These are phyloP conservation scores for Rhagoletis pomonella DNA, from an alignment of 1,140 invertebrate species.

Conservation along the genomic window DNA sequence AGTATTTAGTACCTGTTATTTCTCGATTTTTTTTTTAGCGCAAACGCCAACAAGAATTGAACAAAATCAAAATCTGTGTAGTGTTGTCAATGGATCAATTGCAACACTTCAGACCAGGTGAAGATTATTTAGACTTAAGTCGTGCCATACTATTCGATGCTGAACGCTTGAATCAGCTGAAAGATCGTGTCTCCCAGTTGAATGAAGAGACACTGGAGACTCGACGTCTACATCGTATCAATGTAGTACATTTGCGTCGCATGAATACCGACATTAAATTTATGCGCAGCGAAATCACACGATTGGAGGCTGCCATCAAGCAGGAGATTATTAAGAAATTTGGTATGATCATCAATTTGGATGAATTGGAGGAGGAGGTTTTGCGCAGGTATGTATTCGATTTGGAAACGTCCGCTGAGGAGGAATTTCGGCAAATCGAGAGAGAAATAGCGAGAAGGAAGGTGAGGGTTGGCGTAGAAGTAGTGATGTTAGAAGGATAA, in stretches of 20 bases:
- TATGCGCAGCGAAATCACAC: constrained; percentile 76
- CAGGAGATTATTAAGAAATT: constrained; percentile 78
- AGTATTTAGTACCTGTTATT: neutral
- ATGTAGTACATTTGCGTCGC: constrained; percentile 76
- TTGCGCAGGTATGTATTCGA: constrained; percentile 77
- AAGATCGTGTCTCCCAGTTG: constrained; percentile 79
- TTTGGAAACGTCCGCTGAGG: constrained; percentile 74
- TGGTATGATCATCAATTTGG: constrained; percentile 76
- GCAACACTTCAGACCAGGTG: constrained; percentile 77
- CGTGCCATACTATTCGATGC: constrained; percentile 81
- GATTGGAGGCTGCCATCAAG: constrained; percentile 75
- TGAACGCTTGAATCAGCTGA: constrained; percentile 76
- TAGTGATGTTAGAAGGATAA: no score
- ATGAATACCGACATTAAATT: constrained; percentile 77
- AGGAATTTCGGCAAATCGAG: constrained; percentile 73
- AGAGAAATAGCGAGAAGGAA: constrained; percentile 70
- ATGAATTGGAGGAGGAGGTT: constrained; percentile 77
- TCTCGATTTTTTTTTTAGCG: constrained; percentile 73
- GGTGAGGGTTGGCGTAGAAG: constrained; percentile 54
- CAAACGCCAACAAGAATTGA: constrained; percentile 82
- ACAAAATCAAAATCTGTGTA: constrained; percentile 80
- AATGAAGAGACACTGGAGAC: constrained; percentile 79
- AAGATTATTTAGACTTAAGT: constrained; percentile 76
- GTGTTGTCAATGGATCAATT: constrained; percentile 81
- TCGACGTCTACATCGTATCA: constrained; percentile 77